phyloP scores from a whole-genome alignment of 2,888 invertebrate species.

The Eucriotettix oculatus region DNA sequence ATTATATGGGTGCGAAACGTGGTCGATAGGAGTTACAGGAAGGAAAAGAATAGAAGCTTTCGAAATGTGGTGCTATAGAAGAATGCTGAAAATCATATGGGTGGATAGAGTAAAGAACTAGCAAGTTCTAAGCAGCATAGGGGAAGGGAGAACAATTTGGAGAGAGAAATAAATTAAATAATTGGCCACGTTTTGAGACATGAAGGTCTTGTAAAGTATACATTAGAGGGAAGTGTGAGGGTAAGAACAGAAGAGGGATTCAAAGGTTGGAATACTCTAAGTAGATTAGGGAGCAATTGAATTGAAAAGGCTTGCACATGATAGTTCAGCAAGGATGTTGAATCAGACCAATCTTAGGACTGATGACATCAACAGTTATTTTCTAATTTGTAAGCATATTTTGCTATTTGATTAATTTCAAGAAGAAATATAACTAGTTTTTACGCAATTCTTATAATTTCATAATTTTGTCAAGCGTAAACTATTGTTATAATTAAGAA shows the following conservation, averaged over 20 bases:
- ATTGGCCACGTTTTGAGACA: no score
- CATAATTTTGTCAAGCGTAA: no score
- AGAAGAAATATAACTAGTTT: no score
- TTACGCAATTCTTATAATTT: no score
- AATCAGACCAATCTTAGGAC: not conserved
- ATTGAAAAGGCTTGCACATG: not conserved
- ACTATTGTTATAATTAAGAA: no score
- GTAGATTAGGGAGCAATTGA: not conserved
- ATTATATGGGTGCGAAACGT: not conserved
- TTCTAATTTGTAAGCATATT: no score
- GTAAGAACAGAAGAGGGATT: not conserved
- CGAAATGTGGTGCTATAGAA: not conserved
- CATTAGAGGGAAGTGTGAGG: no score
- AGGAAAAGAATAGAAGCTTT: not conserved
- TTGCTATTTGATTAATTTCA: no score
- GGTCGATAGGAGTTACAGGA: no score
- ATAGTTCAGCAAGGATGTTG: not conserved
- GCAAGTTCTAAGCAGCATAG: not conserved
- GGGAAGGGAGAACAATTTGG: not conserved
- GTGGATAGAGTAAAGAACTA: not conserved
- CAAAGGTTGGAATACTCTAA: not conserved
- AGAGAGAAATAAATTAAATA: no score
- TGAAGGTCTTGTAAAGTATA: no score
- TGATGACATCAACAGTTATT: not conserved
- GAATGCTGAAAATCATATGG: not conserved